phyloP scores from a whole-genome alignment of 1,140 invertebrate genomes.

The Drosophila erecta region DNA sequence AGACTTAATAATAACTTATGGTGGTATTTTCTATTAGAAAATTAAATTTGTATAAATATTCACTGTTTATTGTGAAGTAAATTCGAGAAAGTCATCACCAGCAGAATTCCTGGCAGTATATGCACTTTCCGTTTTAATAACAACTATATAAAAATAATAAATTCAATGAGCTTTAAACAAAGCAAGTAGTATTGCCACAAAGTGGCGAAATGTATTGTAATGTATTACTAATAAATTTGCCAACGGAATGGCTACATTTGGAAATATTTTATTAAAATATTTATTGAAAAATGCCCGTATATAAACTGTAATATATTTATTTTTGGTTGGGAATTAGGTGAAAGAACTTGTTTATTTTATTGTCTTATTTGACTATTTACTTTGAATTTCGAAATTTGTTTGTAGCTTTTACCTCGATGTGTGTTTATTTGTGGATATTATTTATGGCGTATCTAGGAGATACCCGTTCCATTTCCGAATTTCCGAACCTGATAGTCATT shows the following conservation, averaged over 20 bases:
- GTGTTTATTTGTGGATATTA: background rate
- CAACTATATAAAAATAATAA: background rate
- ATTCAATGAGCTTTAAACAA: constrained; percentile 9
- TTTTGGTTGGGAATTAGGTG: no score
- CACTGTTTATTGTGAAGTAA: no score
- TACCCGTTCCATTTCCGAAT: background rate
- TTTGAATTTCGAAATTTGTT: background rate
- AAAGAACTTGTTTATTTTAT: no score
- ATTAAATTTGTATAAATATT: no score
- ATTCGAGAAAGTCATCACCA: background rate
- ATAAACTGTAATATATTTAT: no score
- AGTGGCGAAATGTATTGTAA: constrained; percentile 8
- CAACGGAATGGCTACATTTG: background rate
- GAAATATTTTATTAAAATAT: background rate
- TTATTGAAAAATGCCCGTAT: background rate
- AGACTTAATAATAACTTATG: no score
- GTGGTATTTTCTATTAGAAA: no score
- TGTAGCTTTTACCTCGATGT: background rate
- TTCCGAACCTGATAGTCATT: background rate
- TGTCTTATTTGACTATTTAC: no score
- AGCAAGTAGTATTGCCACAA: background rate
- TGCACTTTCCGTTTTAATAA: background rate
- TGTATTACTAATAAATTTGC: constrained; percentile 18
- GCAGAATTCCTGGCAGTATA: background rate
- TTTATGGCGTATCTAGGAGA: constrained; percentile 12